Conservation (phyloP, 2,797 vertebrate genomes). For the Scleropages formosus region DNA sequence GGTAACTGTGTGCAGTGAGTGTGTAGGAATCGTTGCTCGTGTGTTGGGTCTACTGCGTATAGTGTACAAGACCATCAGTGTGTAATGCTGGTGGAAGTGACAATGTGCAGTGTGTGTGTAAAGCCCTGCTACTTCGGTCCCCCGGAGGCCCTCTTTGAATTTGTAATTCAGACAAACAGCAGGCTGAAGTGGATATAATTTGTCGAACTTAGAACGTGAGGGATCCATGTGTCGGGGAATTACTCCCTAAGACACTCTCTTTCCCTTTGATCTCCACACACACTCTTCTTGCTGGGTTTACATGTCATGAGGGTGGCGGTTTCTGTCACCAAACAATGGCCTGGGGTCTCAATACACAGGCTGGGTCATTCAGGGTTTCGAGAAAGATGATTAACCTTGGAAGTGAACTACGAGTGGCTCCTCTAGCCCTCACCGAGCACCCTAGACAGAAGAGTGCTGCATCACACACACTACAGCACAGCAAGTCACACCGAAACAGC, state of each 20-base stretch:
- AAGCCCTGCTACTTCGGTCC: slow-evolving; percentile 3
- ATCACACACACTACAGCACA: neutral
- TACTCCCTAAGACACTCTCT: neutral
- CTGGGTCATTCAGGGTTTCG: neutral
- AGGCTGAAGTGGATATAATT: slow-evolving; percentile 67
- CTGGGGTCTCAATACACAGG: neutral
- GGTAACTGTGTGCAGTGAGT: neutral
- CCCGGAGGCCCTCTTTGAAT: slow-evolving; percentile 64
- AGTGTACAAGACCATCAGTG: no score
- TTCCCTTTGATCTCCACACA: neutral
- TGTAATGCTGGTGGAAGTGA: slow-evolving; percentile 37
- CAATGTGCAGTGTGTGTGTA: slow-evolving; percentile 38
- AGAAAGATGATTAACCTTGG: slow-evolving; percentile 6
- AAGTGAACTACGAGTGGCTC: neutral
- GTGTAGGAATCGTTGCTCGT: no score
- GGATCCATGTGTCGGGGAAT: slow-evolving; percentile 34
- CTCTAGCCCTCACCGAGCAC: neutral
- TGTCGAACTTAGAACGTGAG: slow-evolving; percentile 61
- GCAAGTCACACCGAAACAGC: neutral
- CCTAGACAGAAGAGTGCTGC: neutral
- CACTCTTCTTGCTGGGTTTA: neutral
- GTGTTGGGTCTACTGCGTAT: no score
- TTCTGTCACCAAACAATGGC: neutral
- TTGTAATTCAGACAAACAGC: slow-evolving; percentile 58
- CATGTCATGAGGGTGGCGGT: neutral